Conservation (phyloP, 2,797 vertebrate genomes). For the Sebastes itinus region DNA sequence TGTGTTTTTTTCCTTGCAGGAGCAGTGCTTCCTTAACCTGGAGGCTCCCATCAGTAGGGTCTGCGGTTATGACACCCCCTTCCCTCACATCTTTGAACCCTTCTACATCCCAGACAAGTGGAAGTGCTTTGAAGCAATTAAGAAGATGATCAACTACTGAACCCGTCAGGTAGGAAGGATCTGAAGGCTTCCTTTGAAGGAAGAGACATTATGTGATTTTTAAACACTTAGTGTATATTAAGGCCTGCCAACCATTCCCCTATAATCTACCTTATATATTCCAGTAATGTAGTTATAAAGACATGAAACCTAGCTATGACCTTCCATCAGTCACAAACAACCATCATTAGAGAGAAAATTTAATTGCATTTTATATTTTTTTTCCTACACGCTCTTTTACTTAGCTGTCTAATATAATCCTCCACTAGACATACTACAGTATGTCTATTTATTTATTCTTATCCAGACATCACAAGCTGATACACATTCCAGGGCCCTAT, state of each 20-base stretch:
- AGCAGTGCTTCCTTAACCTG: conserved; percentile 96
- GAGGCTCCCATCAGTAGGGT: conserved; percentile 96
- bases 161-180: conserved; percentile 50
- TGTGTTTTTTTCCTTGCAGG: conserved; percentile 77
- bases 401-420: not conserved
- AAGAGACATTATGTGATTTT: conserved; percentile 9
- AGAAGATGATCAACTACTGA: conserved; percentile 97
- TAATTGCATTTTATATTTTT: not conserved
- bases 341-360: not conserved
- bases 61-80: conserved; percentile 98
- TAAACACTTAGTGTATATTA: conserved; percentile 2
- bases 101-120: conserved; percentile 99
- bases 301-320: conserved; percentile 7
- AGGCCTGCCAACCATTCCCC: not conserved
- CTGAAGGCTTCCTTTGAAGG: not conserved
- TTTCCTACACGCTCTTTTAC: not conserved
- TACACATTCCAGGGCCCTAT: not conserved
- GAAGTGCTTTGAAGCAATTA: conserved; percentile 97
- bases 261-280: conserved; percentile 35
- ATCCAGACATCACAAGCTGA: not conserved
- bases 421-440: not conserved
- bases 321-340: not conserved
- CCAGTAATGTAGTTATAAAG: not conserved
- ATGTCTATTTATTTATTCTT: not conserved
- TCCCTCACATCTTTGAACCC: conserved; percentile 96